Conservation (phyloP, 2,113 vertebrate species). For the Chroicocephalus ridibundus region DNA sequence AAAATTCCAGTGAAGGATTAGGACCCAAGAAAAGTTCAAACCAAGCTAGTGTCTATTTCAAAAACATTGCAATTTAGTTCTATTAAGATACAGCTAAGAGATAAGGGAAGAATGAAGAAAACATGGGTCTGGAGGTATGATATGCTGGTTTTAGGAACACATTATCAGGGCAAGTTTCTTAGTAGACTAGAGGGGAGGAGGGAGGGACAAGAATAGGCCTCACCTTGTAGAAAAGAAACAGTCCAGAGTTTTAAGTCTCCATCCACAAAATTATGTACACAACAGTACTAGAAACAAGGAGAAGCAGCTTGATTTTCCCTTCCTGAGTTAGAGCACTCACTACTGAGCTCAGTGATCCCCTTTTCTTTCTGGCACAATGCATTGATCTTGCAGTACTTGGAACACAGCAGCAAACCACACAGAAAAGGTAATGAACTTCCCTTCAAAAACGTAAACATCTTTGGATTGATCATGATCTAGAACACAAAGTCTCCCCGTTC, state of each 20-base stretch:
- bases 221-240: not conserved
- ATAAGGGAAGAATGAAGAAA: not conserved
- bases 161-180: not conserved
- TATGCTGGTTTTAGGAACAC: not conserved
- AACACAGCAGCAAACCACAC: not conserved
- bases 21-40: not conserved
- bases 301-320: not conserved
- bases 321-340: not conserved
- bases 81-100: not conserved
- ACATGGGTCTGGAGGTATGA: not conserved
- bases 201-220: not conserved
- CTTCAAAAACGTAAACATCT: not conserved
- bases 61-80: not conserved
- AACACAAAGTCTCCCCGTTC: not conserved
- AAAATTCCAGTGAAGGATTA: not conserved
- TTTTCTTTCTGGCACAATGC: not conserved
- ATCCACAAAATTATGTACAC: not conserved
- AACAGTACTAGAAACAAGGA: not conserved
- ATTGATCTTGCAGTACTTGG: not conserved
- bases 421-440: not conserved
- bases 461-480: not conserved
- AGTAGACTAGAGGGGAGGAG: not conserved
- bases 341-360: not conserved
- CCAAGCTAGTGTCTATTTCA: not conserved
- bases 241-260: not conserved